Base-by-base conservation (phyloP, 2,888 invertebrate genomes). In the Catotricha subobsoleta region DNA sequence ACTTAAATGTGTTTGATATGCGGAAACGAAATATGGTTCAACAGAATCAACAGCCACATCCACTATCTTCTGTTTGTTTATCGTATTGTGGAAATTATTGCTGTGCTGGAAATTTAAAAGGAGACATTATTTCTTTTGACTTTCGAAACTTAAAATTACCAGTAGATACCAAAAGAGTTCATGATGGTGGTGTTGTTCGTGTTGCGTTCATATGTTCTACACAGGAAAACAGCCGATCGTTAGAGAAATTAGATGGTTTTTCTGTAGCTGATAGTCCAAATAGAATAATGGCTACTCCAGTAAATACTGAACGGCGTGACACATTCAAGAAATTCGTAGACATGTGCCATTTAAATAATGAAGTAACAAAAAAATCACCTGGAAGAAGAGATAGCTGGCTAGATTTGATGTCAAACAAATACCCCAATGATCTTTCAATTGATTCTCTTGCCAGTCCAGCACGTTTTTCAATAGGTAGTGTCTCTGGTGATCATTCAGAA, bases 51-150 rank as follows among this genome's bases (percentile, higher is more conserved):
- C 48, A 42, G 16, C 8, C 21, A 7, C 56, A 57, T 49, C 61
- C 62, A 0, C 55, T 57, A 23, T 13, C 58, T 52, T 40, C 34
- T 2, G 21, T 34, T 6, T 52, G 57, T 1, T 43, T 59, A 1
- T 58, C 58, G 13, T 57, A 59, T 23, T 62, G 62, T 42, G 62
- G 62, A 9, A 55, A 49, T 3, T 60, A 51, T 41, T 56, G 57
- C 28, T 58, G 57, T 47, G 57, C 54, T 2, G 62, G 62, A 1
- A 60, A 58, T 46, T 50, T 62, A 1, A 62, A 62, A 36, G 62
- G 62, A 0, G 62, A 62, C 43, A 46, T 62, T 0, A 55, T 58
- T 3, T 48, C 56, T 7, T 60, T 58, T 42, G 62, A 62, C 43
- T 42, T 48, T 34, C 51, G 34, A 20, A n/a, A 8, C 20, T 52